Conservation (phyloP, 2,113 vertebrate species). For the Anarrhichthys ocellatus region DNA sequence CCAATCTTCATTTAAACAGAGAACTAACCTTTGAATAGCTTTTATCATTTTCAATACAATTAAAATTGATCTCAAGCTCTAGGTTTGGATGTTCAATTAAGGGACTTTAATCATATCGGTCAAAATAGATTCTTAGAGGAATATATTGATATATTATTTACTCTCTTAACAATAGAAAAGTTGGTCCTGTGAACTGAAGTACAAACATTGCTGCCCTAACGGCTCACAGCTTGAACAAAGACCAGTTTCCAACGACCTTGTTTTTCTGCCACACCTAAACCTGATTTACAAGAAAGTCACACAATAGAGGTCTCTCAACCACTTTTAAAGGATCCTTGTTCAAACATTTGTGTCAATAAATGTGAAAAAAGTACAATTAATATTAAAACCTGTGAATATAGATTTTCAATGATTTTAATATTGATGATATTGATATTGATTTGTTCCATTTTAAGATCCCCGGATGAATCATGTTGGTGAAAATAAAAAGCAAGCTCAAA, state of each 20-base stretch:
- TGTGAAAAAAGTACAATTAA: background rate
- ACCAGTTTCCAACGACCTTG: conserved; percentile 1
- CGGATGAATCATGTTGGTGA: background rate
- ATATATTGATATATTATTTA: background rate
- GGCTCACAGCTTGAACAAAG: conserved; percentile 47
- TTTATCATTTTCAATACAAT: background rate
- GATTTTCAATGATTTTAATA: background rate
- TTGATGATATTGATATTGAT: background rate
- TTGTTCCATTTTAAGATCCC: background rate
- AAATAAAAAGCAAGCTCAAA: conserved; percentile 19
- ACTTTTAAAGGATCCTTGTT: conserved; percentile 1
- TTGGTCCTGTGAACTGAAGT: background rate
- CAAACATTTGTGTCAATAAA: background rate
- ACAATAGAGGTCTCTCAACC: conserved; percentile 32
- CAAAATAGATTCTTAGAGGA: background rate
- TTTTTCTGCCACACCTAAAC: conserved; percentile 71
- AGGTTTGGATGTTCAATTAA: background rate
- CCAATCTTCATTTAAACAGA: background rate
- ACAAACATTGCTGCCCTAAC: conserved; percentile 11
- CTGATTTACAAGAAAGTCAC: conserved; percentile 59
- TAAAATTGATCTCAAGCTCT: background rate
- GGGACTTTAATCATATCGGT: background rate
- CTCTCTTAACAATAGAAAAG: background rate
- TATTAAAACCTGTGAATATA: background rate
- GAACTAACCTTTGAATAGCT: background rate